Evolutionary conservation across 2,888 invertebrate species (phyloP), one percentile per base, ranked within the genome.

Genomic region (Stenodera caucasica): DNA sequence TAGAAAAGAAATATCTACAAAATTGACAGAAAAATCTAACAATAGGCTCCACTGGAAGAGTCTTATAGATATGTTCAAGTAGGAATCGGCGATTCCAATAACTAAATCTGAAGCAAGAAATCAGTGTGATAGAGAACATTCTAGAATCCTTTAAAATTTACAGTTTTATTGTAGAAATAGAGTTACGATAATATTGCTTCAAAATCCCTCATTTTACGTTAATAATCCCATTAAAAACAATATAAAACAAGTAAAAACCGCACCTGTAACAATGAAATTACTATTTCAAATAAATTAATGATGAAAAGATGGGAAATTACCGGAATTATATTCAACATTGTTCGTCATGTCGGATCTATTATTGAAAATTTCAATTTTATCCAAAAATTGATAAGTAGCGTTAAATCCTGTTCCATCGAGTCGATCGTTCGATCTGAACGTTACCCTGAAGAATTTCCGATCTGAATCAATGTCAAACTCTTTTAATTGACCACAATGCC

Each of bases 351-450:
- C 65, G 68, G 55, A 73, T 72, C 8, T 82, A 65, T 81, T 78
- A 58, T 83, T 84, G 70, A 80, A 82, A 66, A 81, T 81, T 75
- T 89, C 90, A 58, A 86, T 84, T 73, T 88, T 87, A 80, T 88
- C 87, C 75, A 89, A 80, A 81, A 97, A 97, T 75, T 91, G 90
- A 81, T 94, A 98, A 67, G 90, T 88, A 9, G 96, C 97, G 75
- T 92, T 91, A 81, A 98, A 98, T 50, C 98, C 98, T 29, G 92
- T 93, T 49, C 91, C 95, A 77, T 98, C 97, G 70, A 95, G 89
- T 67, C 95, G 86, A 78, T 94, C 93, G 80, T 98, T 98, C 4
- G 97, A 95, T 75, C 91, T 86, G 82, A 98, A 97, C 5, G 95
- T 94, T 54, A 98, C 93, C 72, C 96, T 88, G 82, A 98, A 98